Conservation (phyloP, 2,888 invertebrate genomes). For the Alloscopus bannaensis region DNA sequence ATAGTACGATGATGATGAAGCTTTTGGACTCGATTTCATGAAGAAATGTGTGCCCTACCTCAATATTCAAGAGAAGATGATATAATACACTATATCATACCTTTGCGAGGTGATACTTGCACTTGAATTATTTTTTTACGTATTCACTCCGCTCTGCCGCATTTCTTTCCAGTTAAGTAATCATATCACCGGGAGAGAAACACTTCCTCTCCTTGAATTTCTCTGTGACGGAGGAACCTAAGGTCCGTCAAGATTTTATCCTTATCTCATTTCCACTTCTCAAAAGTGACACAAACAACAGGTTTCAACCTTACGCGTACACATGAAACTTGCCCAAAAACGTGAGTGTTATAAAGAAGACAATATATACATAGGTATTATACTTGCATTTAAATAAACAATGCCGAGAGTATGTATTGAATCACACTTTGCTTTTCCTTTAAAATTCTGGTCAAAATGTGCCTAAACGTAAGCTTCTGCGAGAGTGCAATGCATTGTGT, state of each 20-base stretch:
- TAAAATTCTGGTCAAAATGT: neutral
- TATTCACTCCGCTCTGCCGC: neutral
- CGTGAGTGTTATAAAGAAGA: too few relatives aligned
- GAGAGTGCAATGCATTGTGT: too few relatives aligned
- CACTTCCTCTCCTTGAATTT: slow-evolving; percentile 16
- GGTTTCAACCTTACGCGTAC: slow-evolving; percentile 30
- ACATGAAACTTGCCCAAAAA: too few relatives aligned
- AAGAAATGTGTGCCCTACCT: slow-evolving; percentile 1
- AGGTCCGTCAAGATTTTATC: slow-evolving; percentile 20
- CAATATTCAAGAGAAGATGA: too few relatives aligned
- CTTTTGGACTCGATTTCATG: slow-evolving; percentile 43
- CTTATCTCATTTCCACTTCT: slow-evolving; percentile 51
- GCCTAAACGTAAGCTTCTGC: slow-evolving; percentile 18
- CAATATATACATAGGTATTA: slow-evolving; percentile 1
- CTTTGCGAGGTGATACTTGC: too few relatives aligned
- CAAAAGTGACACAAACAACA: slow-evolving; percentile 53
- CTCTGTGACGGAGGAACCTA: too few relatives aligned
- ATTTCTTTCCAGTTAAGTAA: neutral
- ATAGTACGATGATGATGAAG: slow-evolving; percentile 43
- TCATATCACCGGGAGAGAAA: slow-evolving; percentile 13
- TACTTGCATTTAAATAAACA: too few relatives aligned
- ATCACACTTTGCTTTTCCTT: neutral
- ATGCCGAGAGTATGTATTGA: too few relatives aligned
- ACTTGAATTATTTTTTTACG: too few relatives aligned
- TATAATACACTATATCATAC: too few relatives aligned